phyloP scores from a whole-genome alignment of 2,797 vertebrate species.

The Xyrichtys novacula region DNA sequence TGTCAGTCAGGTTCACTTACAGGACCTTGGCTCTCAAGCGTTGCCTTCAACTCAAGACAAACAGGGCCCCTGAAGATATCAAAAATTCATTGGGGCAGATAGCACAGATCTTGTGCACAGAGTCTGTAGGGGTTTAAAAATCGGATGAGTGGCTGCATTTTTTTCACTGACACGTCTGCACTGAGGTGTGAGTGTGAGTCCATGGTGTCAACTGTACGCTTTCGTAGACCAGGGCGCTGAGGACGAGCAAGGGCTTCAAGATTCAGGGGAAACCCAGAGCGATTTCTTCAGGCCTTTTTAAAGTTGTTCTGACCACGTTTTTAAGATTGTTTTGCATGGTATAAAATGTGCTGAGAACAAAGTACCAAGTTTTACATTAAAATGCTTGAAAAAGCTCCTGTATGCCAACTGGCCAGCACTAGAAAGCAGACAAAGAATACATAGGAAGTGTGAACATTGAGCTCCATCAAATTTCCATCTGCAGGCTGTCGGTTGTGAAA shows the following conservation, averaged over 20 bases:
- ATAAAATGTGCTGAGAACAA: no score
- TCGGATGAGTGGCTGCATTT: constrained; percentile 21
- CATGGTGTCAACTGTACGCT: constrained; percentile 16
- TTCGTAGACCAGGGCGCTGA: constrained; percentile 10
- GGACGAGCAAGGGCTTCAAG: not conserved
- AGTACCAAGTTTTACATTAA: no score
- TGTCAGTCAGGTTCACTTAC: constrained; percentile 42
- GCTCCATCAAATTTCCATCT: no score
- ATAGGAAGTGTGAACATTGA: no score
- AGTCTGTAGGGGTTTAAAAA: constrained; percentile 11
- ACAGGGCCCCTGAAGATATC: constrained; percentile 33
- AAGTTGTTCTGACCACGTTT: not conserved
- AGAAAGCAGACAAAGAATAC: no score
- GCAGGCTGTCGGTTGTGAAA: no score
- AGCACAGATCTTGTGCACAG: constrained; percentile 16
- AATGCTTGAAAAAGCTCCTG: no score
- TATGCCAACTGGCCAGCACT: no score
- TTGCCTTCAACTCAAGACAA: constrained; percentile 33
- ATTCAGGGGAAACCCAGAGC: constrained; percentile 5
- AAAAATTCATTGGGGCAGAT: constrained; percentile 29
- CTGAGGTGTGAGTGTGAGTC: constrained; percentile 12
- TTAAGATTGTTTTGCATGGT: no score
- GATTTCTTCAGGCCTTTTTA: no score
- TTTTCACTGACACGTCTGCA: constrained; percentile 2
- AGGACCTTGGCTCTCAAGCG: constrained; percentile 12